These are phyloP conservation scores for Paraescarpia echinospica DNA, from an alignment of 1,140 invertebrate genomes.

Conservation along the genomic window DNA sequence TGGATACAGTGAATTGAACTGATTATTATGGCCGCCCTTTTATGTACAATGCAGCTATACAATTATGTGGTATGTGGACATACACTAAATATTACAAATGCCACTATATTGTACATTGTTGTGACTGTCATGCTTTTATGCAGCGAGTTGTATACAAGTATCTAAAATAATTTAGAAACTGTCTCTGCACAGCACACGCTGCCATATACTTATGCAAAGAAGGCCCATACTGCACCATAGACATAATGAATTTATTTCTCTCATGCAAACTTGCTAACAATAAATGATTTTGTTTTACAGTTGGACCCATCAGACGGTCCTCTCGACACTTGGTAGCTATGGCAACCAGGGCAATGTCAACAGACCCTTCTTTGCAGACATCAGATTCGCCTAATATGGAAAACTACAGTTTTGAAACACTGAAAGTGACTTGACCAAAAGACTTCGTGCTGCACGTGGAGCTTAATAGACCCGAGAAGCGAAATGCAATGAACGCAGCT, in stretches of 20 bases:
- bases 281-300: background rate
- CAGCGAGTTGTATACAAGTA: too few species aligned
- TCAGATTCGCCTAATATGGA: slow-evolving; percentile 9
- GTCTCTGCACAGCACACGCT: background rate
- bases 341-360: background rate
- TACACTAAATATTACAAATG: too few species aligned
- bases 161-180: background rate
- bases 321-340: background rate
- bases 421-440: slow-evolving; percentile 73
- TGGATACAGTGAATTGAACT: too few species aligned
- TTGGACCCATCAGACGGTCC: background rate
- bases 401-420: slow-evolving; percentile 64
- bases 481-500: slow-evolving; percentile 78
- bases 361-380: background rate
- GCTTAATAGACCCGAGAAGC: slow-evolving; percentile 83
- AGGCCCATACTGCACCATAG: too few species aligned
- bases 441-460: slow-evolving; percentile 87
- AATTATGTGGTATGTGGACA: too few species aligned
- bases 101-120: too few species aligned
- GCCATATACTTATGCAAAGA: too few species aligned
- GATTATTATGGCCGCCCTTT: too few species aligned
- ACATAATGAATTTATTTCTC: background rate
- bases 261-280: background rate
- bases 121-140: too few species aligned
- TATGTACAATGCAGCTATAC: too few species aligned